phyloP scores from a whole-genome alignment of 2,888 invertebrate genomes.

The Mythimna lalbum region DNA sequence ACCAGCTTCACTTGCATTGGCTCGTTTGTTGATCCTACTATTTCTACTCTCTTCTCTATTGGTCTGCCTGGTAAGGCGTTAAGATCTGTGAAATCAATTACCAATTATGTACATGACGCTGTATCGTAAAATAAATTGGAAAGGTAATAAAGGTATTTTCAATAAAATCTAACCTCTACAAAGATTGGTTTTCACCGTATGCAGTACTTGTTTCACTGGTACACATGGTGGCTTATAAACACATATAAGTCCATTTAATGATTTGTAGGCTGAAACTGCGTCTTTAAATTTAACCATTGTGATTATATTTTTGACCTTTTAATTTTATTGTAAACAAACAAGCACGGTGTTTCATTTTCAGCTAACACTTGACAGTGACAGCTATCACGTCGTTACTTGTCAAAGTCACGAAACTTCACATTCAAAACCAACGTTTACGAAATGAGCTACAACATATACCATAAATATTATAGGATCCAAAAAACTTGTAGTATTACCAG shows the following conservation, averaged over 20 bases:
- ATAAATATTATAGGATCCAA: too few relatives aligned
- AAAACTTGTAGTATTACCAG: neutral
- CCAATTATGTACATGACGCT: neutral
- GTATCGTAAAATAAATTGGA: too few relatives aligned
- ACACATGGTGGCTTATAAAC: constrained; percentile 94
- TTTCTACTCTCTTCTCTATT: constrained; percentile 90
- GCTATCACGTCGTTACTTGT: neutral
- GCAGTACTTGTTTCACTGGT: constrained; percentile 88
- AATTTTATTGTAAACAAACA: constrained; percentile 23
- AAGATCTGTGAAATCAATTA: constrained; percentile 90
- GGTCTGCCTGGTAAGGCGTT: constrained; percentile 92
- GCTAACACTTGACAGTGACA: neutral
- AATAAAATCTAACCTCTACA: constrained; percentile 91
- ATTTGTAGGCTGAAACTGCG: constrained; percentile 92
- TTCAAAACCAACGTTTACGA: constrained; percentile 7
- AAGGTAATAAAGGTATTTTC: neutral
- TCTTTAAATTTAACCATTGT: constrained; percentile 82
- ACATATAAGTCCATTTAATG: constrained; percentile 94
- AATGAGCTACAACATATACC: too few relatives aligned
- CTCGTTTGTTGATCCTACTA: constrained; percentile 92
- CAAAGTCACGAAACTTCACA: neutral
- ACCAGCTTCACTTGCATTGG: constrained; percentile 90
- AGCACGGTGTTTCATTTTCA: neutral
- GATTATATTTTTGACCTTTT: constrained; percentile 10
- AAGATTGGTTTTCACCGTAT: constrained; percentile 91